Evolutionary conservation across 2,113 vertebrate species (phyloP), one percentile per base, ranked within the genome.

Genomic region (Oceanites oceanicus): DNA sequence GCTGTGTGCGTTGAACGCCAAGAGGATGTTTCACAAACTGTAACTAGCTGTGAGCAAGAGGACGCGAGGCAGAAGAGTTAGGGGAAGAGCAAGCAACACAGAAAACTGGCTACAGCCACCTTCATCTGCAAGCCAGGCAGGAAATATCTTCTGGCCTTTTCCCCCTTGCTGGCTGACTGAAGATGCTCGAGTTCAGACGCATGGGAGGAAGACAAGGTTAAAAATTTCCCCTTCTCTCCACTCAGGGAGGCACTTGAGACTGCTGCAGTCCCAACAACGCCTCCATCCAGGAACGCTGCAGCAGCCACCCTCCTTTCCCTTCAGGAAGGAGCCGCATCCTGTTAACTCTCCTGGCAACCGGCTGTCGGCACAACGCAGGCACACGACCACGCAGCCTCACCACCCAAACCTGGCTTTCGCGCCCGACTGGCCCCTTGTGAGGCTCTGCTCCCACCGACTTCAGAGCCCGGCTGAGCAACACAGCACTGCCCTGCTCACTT

Each of bases 361-460:
- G 63, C 34, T 79, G 78, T 9, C 2, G 2, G 62, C 40, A 53
- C 88, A 67, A 50, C 0, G 1, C 25, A 45, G 30, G 40, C 0
- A 0, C 20, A 26, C 1, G 1, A 25, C 9, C 22, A 15, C 0
- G 1, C 13, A 27, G 61, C 49, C 29, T 25, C 50, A 61, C 50
- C 14, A 27, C 38, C 40, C 1, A 0, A 68, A 20, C 38, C 45
- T 6, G 16, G 29, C 47, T 86, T 71, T n/a, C 5, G 7, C 0
- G 0, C 11, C n/a, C 0, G 0, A 58, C 72, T 18, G 30, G 25
- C 7, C 40, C 47, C 49, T 44, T 4, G 4, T 1, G 14, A 75
- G 47, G 74, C 30, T 63, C 56, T 2, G 9, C 27, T 88, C 36
- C 19, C 53, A 62, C 2, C 47, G n/a, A 30, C 50, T 27, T 9